Base-by-base conservation (phyloP, 2,113 vertebrate genomes). In the Beaufortia kweichowensis region DNA sequence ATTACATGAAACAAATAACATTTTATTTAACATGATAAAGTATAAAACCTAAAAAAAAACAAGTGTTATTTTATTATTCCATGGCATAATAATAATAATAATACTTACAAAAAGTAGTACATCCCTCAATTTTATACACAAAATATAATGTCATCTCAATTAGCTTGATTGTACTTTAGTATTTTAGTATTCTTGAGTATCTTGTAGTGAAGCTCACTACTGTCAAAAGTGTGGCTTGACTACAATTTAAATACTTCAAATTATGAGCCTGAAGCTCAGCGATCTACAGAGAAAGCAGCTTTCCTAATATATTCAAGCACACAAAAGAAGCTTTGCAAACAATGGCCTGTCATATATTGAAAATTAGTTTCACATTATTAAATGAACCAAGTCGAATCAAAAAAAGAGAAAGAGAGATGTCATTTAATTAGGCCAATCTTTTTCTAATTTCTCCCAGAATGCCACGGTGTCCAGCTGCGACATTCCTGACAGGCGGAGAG, bases 371-470 rank as follows among this genome's bases (percentile, higher is more conserved):
- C 15, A 26, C 23, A 43, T 87, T 88, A 84, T 86, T 90, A 88
- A 89, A 88, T 90, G 88, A 91, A 90, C 85, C 85, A 86, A 90
- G 81, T 76, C 74, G 48, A 86, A 87, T 89, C 87, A 86, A 90
- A 87, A n/a, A 86, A 84, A 85, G 86, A 89, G 53, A 39, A 71
- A 62, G 26, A 29, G 21, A 76, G 87, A 90, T 90, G 88, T 86
- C 87, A 88, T 90, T 90, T 91, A 92, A 92, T 92, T 91, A 91
- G 88, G 86, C 85, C 80, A 84, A 87, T 89, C 89, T 90, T 85
- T 87, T 86, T 85, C 86, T 87, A 90, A 76, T 90, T 92, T 90
- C 91, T 91, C 89, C 89, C 90, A 91, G 87, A 88, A 87, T 88
- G 84, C 41, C 57, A 83, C 78, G 87, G 85, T 88, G 84, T 90